phyloP scores from a whole-genome alignment of 2,888 invertebrate genomes.

The Agelastica alni region DNA sequence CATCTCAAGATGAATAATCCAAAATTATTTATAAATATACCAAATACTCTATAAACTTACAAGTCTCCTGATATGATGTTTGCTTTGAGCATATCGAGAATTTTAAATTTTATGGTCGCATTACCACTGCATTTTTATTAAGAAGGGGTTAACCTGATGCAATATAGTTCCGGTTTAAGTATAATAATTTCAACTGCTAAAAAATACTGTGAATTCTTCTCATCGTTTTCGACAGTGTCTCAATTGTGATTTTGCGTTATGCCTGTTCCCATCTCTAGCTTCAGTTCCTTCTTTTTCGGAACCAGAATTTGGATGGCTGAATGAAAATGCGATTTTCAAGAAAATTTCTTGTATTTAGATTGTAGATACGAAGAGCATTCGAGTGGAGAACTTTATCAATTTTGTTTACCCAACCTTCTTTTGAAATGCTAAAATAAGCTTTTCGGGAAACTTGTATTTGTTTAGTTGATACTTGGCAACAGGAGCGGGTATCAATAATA shows the following conservation, averaged over 20 bases:
- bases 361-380: constrained; percentile 6
- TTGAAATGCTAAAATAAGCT: constrained; percentile 14
- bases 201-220: too few species aligned
- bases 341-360: constrained; percentile 21
- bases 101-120: too few species aligned
- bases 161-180: too few species aligned
- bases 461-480: constrained; percentile 15
- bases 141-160: too few species aligned
- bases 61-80: too few species aligned
- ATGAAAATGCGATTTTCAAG: constrained; percentile 22
- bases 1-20: too few species aligned
- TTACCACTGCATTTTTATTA: too few species aligned
- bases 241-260: not conserved
- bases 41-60: too few species aligned
- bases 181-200: not conserved
- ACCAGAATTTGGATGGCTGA: constrained; percentile 12
- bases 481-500: constrained; percentile 11
- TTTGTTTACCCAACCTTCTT: constrained; percentile 12
- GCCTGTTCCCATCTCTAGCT: not conserved
- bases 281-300: not conserved
- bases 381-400: constrained; percentile 15
- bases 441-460: constrained; percentile 14
- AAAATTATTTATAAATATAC: too few species aligned
- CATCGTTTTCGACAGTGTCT: not conserved
- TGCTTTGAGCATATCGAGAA: too few species aligned